These are phyloP conservation scores for Platichthys flesus DNA, from an alignment of 2,113 vertebrate genomes.

Conservation along the genomic window DNA sequence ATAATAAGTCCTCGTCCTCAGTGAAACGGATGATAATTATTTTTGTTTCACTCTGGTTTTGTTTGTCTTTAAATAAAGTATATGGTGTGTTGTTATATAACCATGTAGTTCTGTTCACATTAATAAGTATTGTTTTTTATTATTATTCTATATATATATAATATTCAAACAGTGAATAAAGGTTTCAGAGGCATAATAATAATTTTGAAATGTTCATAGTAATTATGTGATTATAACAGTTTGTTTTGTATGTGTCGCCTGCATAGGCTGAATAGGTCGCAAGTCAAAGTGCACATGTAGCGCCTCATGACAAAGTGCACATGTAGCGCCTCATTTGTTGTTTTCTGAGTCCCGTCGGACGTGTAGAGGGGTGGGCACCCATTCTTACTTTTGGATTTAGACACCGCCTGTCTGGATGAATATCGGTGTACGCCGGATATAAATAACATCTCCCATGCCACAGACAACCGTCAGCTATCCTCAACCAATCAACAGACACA, in stretches of 20 bases:
- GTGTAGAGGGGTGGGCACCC: not conserved
- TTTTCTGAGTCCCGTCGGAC: not conserved
- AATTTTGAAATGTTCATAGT: not conserved
- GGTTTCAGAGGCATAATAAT: not conserved
- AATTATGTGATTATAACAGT: not conserved
- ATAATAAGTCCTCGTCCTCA: too few species aligned
- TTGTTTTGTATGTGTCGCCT: too few species aligned
- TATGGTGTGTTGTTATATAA: too few species aligned
- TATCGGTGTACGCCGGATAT: not conserved
- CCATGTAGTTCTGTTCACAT: too few species aligned
- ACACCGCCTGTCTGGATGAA: not conserved
- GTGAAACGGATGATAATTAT: too few species aligned
- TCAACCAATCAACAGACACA: slow-evolving; percentile 65
- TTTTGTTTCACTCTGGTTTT: too few species aligned
- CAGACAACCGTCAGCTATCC: not conserved
- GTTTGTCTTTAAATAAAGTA: too few species aligned
- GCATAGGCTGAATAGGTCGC: not conserved
- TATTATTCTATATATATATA: too few species aligned
- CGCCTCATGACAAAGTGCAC: not conserved
- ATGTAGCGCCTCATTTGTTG: not conserved
- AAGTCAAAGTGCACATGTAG: not conserved
- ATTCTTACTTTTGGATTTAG: not conserved
- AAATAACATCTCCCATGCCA: not conserved
- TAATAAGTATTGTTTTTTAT: too few species aligned
- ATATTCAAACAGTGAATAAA: too few species aligned